Percentiles rank a stretch among this genome's conserved stretches.
phyloP scores from a whole-genome alignment of 2,888 invertebrate species.

The Crematogaster levior region DNA sequence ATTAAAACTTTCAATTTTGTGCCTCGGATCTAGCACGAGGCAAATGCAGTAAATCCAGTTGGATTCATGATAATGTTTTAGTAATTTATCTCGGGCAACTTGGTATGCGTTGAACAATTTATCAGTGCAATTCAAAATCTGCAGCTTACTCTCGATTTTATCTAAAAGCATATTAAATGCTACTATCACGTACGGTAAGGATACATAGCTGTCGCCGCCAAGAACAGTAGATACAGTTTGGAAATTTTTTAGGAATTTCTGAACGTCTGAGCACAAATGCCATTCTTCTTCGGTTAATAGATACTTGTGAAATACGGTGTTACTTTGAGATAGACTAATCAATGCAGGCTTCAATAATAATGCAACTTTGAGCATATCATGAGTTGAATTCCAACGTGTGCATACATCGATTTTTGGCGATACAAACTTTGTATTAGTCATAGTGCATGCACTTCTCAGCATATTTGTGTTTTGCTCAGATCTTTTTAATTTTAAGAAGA shows the following conservation, averaged over 20 bases:
- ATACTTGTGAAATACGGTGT: neutral
- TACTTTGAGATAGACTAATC: neutral
- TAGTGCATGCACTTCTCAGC: neutral
- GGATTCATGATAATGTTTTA: neutral
- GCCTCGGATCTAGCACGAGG: neutral
- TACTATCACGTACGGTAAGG: slow-evolving; percentile 10
- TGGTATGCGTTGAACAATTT: neutral
- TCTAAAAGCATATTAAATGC: slow-evolving; percentile 32
- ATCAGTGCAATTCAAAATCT: neutral
- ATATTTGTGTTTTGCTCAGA: neutral
- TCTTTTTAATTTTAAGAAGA: neutral
- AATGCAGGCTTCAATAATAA: neutral
- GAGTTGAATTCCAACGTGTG: neutral
- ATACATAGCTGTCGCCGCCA: neutral
- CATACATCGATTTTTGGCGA: neutral
- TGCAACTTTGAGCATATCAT: neutral
- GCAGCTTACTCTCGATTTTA: slow-evolving; percentile 11
- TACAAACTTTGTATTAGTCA: neutral
- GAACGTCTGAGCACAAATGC: neutral
- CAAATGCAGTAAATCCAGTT: slow-evolving; percentile 9
- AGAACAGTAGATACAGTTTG: slow-evolving; percentile 1
- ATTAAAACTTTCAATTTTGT: slow-evolving; percentile 36
- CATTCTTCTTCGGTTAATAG: neutral
- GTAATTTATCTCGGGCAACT: slow-evolving; percentile 17
- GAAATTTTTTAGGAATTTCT: neutral